These are phyloP conservation scores for Tethea ocularis DNA, from an alignment of 2,888 invertebrate genomes.

Conservation along the genomic window DNA sequence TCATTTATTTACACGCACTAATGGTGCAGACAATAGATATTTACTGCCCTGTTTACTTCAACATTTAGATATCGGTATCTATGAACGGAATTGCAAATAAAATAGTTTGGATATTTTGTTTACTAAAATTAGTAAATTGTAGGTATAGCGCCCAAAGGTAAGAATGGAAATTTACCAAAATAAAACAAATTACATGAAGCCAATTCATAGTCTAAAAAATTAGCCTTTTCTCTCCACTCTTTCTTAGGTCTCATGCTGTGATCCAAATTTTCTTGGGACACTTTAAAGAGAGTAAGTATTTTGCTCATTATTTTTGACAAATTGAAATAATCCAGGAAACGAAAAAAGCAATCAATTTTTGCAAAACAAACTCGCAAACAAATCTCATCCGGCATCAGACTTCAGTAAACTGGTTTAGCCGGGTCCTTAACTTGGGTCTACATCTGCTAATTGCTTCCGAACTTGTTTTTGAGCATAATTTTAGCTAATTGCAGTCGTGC, in stretches of 20 bases:
- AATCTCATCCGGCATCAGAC: conserved; percentile 50
- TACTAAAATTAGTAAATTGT: background rate
- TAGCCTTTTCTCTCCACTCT: too few relatives aligned
- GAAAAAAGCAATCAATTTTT: conserved; percentile 15
- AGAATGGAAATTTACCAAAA: too few relatives aligned
- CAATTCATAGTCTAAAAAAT: too few relatives aligned
- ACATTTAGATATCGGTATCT: conserved; percentile 34
- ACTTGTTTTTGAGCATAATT: conserved; percentile 81
- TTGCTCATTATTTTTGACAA: too few relatives aligned
- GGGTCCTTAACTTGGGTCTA: conserved; percentile 65
- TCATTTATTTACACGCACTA: conserved; percentile 56
- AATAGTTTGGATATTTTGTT: background rate
- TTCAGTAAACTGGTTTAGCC: conserved; percentile 59
- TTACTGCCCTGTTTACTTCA: conserved; percentile 54
- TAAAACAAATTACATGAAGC: too few relatives aligned
- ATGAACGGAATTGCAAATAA: conserved; percentile 20
- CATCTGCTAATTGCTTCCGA: conserved; percentile 78
- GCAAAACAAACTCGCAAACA: conserved; percentile 47
- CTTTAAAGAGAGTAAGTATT: too few relatives aligned
- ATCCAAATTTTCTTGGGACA: too few relatives aligned
- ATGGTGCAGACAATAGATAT: conserved; percentile 56
- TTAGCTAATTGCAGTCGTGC: conserved; percentile 77
- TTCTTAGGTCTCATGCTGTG: too few relatives aligned
- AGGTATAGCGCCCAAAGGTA: too few relatives aligned
- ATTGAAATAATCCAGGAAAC: too few relatives aligned